These are phyloP conservation scores for Nyctereutes procyonoides DNA, from an alignment of 2,113 vertebrate species.

Conservation along the genomic window DNA sequence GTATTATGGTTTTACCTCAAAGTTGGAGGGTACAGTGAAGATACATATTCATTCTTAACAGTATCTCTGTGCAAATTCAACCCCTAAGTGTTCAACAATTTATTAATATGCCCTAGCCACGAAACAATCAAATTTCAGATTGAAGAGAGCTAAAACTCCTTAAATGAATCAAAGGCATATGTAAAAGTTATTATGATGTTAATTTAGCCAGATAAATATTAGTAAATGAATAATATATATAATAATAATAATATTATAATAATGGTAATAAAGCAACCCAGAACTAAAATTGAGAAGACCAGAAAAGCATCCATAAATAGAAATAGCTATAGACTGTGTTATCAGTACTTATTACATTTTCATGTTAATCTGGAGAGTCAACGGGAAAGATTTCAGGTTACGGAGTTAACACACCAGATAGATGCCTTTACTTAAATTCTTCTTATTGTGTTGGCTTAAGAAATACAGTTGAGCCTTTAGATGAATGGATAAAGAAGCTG, in stretches of 20 bases:
- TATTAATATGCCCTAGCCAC: not conserved
- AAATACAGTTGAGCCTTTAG: not conserved
- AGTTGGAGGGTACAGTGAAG: not conserved
- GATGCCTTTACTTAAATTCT: not conserved
- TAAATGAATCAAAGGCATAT: not conserved
- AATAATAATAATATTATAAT: too few relatives aligned
- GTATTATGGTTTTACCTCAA: constrained; percentile 2
- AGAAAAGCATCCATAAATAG: constrained; percentile 44
- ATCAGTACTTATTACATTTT: not conserved
- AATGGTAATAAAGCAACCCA: constrained; percentile 49
- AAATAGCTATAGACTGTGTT: not conserved
- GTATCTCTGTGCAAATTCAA: constrained; percentile 45
- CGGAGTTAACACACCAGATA: constrained; percentile 42
- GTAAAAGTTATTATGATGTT: constrained; percentile 46
- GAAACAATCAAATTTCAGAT: constrained; percentile 23
- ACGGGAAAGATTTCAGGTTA: constrained; percentile 54
- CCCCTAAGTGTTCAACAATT: not conserved
- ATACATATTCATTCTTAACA: constrained; percentile 47
- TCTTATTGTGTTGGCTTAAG: not conserved
- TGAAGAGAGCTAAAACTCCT: constrained; percentile 24
- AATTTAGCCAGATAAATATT: constrained; percentile 50
- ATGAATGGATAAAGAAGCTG: not conserved
- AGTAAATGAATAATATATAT: not conserved
- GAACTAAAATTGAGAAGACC: constrained; percentile 36
- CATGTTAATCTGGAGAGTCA: constrained; percentile 38